phyloP scores from a whole-genome alignment of 2,113 vertebrate genomes.

The Eulacestoma nigropectus region DNA sequence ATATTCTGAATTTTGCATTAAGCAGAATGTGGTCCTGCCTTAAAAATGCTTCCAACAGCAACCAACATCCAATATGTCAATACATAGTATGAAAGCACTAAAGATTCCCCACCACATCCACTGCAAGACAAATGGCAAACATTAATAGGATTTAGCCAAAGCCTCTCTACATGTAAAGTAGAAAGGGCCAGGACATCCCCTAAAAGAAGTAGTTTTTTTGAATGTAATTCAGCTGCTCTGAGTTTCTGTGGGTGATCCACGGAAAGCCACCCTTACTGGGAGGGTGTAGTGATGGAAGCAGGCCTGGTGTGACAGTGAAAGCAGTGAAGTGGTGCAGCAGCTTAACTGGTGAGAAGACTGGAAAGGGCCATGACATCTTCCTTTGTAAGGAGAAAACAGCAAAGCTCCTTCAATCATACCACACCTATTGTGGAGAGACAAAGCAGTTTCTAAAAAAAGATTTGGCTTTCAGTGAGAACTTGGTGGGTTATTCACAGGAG shows the following conservation, averaged over 20 bases:
- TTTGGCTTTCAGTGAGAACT: not conserved
- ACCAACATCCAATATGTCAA: not conserved
- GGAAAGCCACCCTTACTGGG: not conserved
- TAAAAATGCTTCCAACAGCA: not conserved
- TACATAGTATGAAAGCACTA: not conserved
- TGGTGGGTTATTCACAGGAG: not conserved
- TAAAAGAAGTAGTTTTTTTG: not conserved
- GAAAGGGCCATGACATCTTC: not conserved
- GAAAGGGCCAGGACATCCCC: not conserved
- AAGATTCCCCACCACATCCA: not conserved
- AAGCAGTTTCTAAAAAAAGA: slow-evolving; percentile 9
- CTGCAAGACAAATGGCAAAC: not conserved
- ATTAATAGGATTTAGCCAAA: not conserved
- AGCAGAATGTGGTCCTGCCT: not conserved
- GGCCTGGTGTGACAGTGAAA: not conserved
- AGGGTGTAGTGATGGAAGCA: accelerated
- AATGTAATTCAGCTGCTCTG: not conserved
- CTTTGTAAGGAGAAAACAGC: not conserved
- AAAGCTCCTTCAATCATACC: not conserved
- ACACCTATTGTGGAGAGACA: not conserved
- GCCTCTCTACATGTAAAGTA: not conserved
- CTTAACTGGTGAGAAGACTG: not conserved
- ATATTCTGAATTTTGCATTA: not conserved
- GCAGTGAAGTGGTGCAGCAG: not conserved
- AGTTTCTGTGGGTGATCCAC: not conserved